Percentiles rank a stretch among this genome's conserved stretches.
Evolutionary conservation across 2,888 invertebrate species (phyloP).

Genomic region (Sarcophaga caerulescens): DNA sequence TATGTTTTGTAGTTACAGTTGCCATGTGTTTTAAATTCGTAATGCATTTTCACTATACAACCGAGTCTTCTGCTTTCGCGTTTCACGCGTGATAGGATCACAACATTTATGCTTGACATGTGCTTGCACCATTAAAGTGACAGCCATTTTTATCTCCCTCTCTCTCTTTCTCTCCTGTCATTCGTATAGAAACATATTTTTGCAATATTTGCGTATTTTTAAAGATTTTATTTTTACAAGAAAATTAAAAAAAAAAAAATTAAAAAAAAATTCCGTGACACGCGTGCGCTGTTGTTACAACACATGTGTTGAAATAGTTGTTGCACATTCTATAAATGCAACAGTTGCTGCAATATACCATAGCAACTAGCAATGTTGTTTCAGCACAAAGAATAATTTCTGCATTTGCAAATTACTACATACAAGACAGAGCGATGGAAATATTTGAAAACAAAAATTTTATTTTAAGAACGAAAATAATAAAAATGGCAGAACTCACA

Average conservation of each 20-base stretch:
- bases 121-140: conserved; percentile 63
- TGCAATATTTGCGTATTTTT: not conserved
- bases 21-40: conserved; percentile 39
- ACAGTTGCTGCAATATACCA: conserved; percentile 32
- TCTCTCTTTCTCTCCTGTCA: not conserved
- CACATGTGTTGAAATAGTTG: conserved; percentile 46
- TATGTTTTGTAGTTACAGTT: not conserved
- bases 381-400: conserved; percentile 6
- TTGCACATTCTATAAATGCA: conserved; percentile 35
- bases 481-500: conserved; percentile 12
- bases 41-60: conserved; percentile 10
- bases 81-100: conserved; percentile 46
- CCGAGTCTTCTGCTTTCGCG: not conserved
- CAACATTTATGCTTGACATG: conserved; percentile 59
- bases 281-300: conserved; percentile 65
- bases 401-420: not conserved
- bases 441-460: conserved; percentile 7
- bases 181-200: not conserved
- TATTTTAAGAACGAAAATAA: conserved; percentile 33
- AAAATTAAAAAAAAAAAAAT: not conserved
- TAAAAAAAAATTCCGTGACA: conserved; percentile 47
- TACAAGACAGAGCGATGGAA: not conserved
- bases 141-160: conserved; percentile 50
- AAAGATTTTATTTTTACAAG: conserved; percentile 21
- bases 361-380: not conserved